Conservation (phyloP, 1,140 invertebrate genomes). For the Drosophila simulans region DNA sequence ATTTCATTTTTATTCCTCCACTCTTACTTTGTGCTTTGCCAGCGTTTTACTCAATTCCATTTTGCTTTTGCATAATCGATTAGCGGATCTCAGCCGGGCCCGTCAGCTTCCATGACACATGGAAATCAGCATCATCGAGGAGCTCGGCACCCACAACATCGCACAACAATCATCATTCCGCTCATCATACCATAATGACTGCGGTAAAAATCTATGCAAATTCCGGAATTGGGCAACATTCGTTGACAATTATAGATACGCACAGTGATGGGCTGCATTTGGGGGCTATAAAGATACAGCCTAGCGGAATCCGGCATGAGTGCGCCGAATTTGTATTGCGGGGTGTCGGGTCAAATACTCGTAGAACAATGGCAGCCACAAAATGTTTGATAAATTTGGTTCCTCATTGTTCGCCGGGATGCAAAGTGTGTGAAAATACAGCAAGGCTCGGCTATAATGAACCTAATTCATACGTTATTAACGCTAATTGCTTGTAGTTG, state of each 20-base stretch:
- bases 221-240: constrained; percentile 47
- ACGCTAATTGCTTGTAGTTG: no score
- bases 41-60: constrained; percentile 62
- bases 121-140: constrained; percentile 52
- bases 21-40: constrained; percentile 26
- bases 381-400: constrained; percentile 11
- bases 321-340: constrained; percentile 23
- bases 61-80: constrained; percentile 71
- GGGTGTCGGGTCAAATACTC: background rate
- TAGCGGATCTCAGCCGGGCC: constrained; percentile 40
- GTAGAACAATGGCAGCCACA: constrained; percentile 20
- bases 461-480: no score
- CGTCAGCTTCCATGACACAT: constrained; percentile 56
- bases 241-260: constrained; percentile 68
- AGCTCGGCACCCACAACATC: constrained; percentile 4
- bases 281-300: constrained; percentile 42
- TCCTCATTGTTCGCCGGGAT: constrained; percentile 5
- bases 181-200: constrained; percentile 46
- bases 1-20: constrained; percentile 10
- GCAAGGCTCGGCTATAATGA: no score
- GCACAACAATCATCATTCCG: constrained; percentile 25
- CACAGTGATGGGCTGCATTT: constrained; percentile 60
- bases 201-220: constrained; percentile 42
- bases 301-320: constrained; percentile 17
- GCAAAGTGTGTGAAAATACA: constrained; percentile 22